These are phyloP conservation scores for Lycaon pictus DNA, from an alignment of 2,113 vertebrate species.

Conservation along the genomic window DNA sequence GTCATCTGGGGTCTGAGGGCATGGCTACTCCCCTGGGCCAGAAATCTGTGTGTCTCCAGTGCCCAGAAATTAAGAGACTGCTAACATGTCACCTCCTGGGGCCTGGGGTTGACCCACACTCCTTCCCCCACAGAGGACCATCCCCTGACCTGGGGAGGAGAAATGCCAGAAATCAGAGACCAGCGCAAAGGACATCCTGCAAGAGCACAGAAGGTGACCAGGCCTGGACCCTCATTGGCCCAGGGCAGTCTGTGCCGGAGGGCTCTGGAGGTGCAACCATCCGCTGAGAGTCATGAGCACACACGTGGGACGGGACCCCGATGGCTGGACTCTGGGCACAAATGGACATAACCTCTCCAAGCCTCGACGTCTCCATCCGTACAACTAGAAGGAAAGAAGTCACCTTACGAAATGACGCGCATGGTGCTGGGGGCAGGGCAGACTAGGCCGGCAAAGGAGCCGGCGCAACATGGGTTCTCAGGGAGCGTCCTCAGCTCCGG, in stretches of 20 bases:
- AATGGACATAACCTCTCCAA: not conserved
- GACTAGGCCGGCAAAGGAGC: accelerated
- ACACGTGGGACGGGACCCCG: not conserved
- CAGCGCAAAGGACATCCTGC: not conserved
- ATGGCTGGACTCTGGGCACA: not conserved
- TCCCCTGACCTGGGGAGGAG: not conserved
- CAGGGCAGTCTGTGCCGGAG: not conserved
- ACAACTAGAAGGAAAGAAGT: not conserved
- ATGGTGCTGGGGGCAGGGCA: not conserved
- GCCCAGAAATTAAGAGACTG: not conserved
- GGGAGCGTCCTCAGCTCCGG: not conserved
- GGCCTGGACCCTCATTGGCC: not conserved
- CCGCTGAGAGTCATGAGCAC: not conserved
- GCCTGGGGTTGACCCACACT: not conserved
- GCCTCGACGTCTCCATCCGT: not conserved
- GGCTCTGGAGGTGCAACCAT: not conserved
- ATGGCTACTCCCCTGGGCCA: too few relatives aligned
- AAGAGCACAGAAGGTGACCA: not conserved
- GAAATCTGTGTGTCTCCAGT: not conserved
- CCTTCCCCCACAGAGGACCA: not conserved
- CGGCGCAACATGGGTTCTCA: not conserved
- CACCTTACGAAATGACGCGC: too few relatives aligned
- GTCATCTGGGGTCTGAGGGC: not conserved
- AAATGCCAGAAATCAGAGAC: not conserved
- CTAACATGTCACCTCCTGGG: not conserved